Conservation (phyloP, 2,113 vertebrate genomes). For the Procavia capensis region DNA sequence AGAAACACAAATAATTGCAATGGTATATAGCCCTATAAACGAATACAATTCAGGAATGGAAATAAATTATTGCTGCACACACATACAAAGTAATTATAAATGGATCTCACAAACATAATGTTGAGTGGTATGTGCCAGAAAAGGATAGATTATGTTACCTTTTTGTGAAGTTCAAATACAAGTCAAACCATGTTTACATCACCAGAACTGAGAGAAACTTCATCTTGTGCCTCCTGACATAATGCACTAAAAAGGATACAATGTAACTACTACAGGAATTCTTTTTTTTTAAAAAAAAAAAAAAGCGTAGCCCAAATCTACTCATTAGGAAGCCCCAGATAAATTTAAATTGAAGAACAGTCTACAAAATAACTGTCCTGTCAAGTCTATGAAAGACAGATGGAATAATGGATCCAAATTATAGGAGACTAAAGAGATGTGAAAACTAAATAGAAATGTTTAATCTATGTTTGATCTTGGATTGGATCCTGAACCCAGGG, state of each 20-base stretch:
- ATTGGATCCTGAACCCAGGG: too few relatives aligned
- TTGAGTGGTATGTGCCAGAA: neutral
- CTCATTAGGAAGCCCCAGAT: neutral
- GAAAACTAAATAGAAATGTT: neutral
- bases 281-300: too few relatives aligned
- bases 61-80: neutral
- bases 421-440: neutral
- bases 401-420: neutral
- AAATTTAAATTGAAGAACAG: neutral
- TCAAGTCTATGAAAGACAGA: neutral
- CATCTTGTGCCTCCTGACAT: neutral
- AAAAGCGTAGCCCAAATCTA: neutral
- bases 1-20: neutral
- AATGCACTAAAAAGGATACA: neutral
- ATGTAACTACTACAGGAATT: neutral
- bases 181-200: neutral
- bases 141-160: neutral
- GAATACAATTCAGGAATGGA: neutral
- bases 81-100: neutral
- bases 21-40: neutral
- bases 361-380: neutral
- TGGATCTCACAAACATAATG: neutral
- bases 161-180: neutral
- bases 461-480: neutral
- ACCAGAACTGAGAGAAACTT: neutral